A percentile compares a stretch with the other conserved stretches of the same genome.
phyloP scores from a whole-genome alignment of 2,797 vertebrate genomes.

The Eulemur coronatus region DNA sequence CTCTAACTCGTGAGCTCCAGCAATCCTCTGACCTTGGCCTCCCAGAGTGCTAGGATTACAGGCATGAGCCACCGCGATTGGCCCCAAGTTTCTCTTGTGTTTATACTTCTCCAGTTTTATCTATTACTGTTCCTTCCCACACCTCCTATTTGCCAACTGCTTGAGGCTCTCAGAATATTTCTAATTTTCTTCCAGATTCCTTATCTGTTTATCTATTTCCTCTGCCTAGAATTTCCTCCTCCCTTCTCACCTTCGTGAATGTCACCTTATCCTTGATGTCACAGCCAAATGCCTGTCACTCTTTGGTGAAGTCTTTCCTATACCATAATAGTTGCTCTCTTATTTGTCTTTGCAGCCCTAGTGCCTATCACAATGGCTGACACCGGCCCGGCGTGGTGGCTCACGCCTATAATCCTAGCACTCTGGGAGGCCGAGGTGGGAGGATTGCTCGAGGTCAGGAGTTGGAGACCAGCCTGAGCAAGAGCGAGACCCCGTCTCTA shows the following conservation, averaged over 20 bases:
- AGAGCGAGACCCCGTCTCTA: no score
- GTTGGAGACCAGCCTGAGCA: no score
- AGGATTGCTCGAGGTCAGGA: no score
- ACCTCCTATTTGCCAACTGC: not conserved
- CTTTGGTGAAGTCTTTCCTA: not conserved
- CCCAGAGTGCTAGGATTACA: no score
- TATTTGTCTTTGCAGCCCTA: not conserved
- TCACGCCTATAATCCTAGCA: no score
- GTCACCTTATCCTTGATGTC: not conserved
- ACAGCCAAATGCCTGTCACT: not conserved
- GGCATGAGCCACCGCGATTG: no score
- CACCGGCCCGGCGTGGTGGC: no score
- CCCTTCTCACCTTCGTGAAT: not conserved
- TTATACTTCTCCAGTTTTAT: not conserved
- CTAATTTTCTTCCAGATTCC: not conserved
- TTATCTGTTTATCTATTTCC: not conserved
- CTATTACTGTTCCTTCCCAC: not conserved
- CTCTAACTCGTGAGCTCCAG: no score
- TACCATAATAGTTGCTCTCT: not conserved
- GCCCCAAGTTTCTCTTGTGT: not conserved
- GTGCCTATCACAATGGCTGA: not conserved
- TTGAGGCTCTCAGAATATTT: not conserved
- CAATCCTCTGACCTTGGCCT: no score
- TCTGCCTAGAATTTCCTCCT: not conserved
- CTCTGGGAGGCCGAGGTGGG: no score